Percentiles rank a stretch among this genome's conserved stretches.
Conservation (phyloP, 1,140 invertebrate species). For the Ctenoplectra terminalis region DNA sequence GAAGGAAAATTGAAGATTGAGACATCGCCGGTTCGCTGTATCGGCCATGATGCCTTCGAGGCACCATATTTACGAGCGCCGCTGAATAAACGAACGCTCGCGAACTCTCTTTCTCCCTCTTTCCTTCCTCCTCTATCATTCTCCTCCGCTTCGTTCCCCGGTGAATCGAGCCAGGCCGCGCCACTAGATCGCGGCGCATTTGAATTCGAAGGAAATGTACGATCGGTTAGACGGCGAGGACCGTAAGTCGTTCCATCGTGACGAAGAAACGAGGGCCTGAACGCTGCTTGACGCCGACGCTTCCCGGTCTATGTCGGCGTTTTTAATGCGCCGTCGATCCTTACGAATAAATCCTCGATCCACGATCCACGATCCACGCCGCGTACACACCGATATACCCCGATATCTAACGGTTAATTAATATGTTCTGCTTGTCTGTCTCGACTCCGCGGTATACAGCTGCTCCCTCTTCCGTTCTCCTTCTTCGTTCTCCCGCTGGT, state of each 20-base stretch:
- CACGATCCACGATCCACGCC: not conserved
- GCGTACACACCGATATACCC: not conserved
- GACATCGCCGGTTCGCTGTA: slow-evolving; percentile 62
- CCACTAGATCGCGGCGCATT: slow-evolving; percentile 69
- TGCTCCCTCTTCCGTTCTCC: not conserved
- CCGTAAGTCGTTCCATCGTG: slow-evolving; percentile 52
- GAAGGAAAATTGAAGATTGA: slow-evolving; percentile 64
- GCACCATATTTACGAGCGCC: slow-evolving; percentile 66
- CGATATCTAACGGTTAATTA: slow-evolving; percentile 50
- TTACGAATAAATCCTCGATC: slow-evolving; percentile 19
- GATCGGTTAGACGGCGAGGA: slow-evolving; percentile 55
- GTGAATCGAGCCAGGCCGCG: slow-evolving; percentile 47
- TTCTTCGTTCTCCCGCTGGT: not conserved
- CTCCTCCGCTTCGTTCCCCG: slow-evolving; percentile 5
- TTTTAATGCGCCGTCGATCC: slow-evolving; percentile 44
- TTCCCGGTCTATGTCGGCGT: slow-evolving; percentile 38
- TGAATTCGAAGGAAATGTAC: slow-evolving; percentile 73
- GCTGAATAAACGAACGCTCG: slow-evolving; percentile 59
- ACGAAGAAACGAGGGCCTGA: slow-evolving; percentile 51
- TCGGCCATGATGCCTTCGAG: slow-evolving; percentile 64
- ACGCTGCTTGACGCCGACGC: slow-evolving; percentile 43
- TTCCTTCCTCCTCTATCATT: not conserved
- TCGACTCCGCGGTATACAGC: not conserved
- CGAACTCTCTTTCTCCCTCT: slow-evolving; percentile 30
- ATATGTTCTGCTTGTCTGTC: slow-evolving; percentile 38